These are phyloP conservation scores for Brachionus plicatilis DNA, from an alignment of 1,140 invertebrate species.

Conservation along the genomic window DNA sequence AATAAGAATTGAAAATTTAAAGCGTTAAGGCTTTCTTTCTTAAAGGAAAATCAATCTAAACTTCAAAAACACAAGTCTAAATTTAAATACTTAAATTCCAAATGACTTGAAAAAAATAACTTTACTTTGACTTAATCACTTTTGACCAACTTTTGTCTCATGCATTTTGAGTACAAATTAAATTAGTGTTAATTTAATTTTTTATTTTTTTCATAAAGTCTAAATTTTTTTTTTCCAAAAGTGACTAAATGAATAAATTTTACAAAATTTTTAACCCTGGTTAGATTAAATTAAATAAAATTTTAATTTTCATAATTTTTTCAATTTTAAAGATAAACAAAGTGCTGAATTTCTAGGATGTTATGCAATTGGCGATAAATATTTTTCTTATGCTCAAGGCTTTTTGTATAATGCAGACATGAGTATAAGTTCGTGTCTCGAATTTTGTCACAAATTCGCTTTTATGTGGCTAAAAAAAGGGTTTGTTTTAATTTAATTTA, in stretches of 20 bases:
- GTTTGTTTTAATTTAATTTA: background rate
- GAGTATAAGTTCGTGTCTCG: background rate
- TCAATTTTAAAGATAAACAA: background rate
- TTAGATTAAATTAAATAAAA: background rate
- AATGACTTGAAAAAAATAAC: too few relatives aligned
- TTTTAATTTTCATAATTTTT: background rate
- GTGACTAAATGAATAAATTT: background rate
- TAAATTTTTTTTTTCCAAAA: background rate
- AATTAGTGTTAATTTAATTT: background rate
- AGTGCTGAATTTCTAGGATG: background rate
- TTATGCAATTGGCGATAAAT: background rate
- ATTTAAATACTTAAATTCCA: too few relatives aligned
- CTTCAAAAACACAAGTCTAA: too few relatives aligned
- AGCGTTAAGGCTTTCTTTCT: too few relatives aligned
- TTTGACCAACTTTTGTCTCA: too few relatives aligned
- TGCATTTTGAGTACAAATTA: background rate
- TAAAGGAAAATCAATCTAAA: too few relatives aligned
- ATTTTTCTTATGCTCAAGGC: background rate
- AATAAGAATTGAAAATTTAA: too few relatives aligned
- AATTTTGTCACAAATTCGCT: background rate
- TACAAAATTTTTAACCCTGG: background rate
- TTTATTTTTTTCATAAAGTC: background rate
- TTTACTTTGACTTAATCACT: too few relatives aligned
- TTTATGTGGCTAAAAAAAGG: conserved; percentile 16
- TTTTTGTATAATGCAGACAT: conserved; percentile 8